Percentiles rank a stretch among this genome's conserved stretches.
Evolutionary conservation across 1,140 invertebrate genomes (phyloP).

Genomic region (Hermatobates lingyangjiaoensis): DNA sequence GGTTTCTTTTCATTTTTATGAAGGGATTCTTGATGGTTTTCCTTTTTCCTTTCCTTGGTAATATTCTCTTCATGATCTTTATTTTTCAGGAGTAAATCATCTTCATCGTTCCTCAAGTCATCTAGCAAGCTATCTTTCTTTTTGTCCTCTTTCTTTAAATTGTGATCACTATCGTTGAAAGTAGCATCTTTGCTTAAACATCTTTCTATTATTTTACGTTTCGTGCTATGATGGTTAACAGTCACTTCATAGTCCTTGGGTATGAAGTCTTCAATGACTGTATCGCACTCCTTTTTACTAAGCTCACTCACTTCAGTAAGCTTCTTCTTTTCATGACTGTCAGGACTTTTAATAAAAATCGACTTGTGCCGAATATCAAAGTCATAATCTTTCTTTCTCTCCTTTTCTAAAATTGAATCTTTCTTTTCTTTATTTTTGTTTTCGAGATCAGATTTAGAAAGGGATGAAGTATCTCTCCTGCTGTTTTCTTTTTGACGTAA

Average conservation of each 20-base stretch:
- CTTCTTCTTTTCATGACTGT: conserved; percentile 11
- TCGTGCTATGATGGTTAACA: conserved; percentile 3
- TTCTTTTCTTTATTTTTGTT: conserved; percentile 8
- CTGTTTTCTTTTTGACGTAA: conserved; percentile 4
- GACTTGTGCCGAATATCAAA: conserved; percentile 5
- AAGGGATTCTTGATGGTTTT: neutral
- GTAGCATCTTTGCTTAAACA: neutral
- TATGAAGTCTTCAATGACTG: conserved; percentile 19
- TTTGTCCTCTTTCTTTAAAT: conserved; percentile 21
- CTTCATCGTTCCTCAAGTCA: conserved; percentile 25
- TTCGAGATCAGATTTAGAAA: conserved; percentile 4
- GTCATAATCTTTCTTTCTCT: conserved; percentile 9
- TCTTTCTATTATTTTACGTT: neutral
- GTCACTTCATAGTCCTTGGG: conserved; percentile 4
- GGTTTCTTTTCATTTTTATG: neutral
- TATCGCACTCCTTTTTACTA: conserved; percentile 19
- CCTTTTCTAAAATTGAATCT: conserved; percentile 7
- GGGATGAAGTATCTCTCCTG: neutral
- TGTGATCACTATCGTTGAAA: neutral
- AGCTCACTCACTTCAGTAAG: conserved; percentile 16
- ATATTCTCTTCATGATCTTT: conserved; percentile 10
- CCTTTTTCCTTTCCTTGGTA: conserved; percentile 7
- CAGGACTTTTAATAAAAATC: conserved; percentile 10
- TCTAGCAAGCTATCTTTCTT: conserved; percentile 27
- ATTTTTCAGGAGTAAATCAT: conserved; percentile 23